Base-by-base conservation (phyloP, 92 coral and sea anemone species). In the Parazoanthus atlanticus region DNA sequence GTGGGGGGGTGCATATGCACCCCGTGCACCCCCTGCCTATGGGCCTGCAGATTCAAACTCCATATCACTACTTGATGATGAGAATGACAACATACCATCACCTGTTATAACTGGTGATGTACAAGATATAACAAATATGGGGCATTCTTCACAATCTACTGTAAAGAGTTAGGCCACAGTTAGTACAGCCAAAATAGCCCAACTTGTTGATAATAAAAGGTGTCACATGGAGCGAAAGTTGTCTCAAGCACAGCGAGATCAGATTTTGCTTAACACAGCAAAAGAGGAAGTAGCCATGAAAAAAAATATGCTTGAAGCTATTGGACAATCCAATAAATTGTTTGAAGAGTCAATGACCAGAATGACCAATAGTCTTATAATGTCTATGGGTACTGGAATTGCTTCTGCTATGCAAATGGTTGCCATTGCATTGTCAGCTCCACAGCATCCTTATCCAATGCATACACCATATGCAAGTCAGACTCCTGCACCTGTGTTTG, bases 241-340 rank as follows among this genome's bases (percentile, higher is more conserved):
- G 29, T 65, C 71, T 65, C 28, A 65, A n/a, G 71, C 28, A 8
- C 71, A 65, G 71, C 71, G 2, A 65, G 71, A 65, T n/a, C 71
- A 36, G 40, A 36, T 36, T 36, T 36, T 36, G 40, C 40, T 36
- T 36, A 36, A 36, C 40, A 36, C 40, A 65, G 71, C 71, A 65
- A 65, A 65, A 65, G 71, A 65, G 71, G 71, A 65, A 65, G 71
- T 65, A 65, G 71, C 71, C 71, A 65, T 65, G 71, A 65, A 65
- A 16, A 65, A 65, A 65, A 65, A 56, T 65, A 65, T 65, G 71
- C 71, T 65, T 65, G 71, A 65, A 65, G 71, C 71, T 65, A 65
- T 65, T 65, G 71, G 71, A 23, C 71, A 65, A 65, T 65, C 71
- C 71, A 65, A 65, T 65, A 23, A 65, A 65, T 17, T n/a, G 71